Base-by-base conservation (phyloP, 2,888 invertebrate species). In the Eudasyphora cyanicolor region DNA sequence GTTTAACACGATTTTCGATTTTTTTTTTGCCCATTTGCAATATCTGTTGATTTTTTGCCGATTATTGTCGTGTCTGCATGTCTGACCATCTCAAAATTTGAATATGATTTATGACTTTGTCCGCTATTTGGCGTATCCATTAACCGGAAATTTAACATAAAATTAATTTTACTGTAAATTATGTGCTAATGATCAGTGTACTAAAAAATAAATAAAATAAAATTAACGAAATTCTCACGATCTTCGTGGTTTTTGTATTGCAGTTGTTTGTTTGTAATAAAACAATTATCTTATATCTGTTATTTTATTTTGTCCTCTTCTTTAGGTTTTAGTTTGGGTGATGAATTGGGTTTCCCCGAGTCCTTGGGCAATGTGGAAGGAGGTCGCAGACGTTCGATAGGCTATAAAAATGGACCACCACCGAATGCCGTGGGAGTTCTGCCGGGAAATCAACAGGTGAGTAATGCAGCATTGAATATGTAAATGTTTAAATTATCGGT, bases 281-380 rank as follows among this genome's bases (percentile, higher is more conserved):
- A 35, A 27, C 74, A 73, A 2, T 45, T 45, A n/a, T 45, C n/a
- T 45, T 45, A n/a, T n/a, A n/a, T n/a, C 7, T 81, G 70, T 79
- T 62, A 74, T 54, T 7, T 60, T 2, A 69, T 76, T 85, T 85
- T 85, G 86, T 85, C 85, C 85, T 70, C 21, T 60, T 71, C 86
- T 87, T 32, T 83, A 96, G 97, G 97, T 86, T 96, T 97, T 92
- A 96, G 96, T 89, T 92, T 97, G 17, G 97, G 97, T 17, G 97
- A 97, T 89, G 97, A 97, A 90, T 92, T 97, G 82, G 97, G 97
- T 29, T 97, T 97, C 89, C 94, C 94, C 86, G 96, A 97, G 89
- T 97, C 97, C 0, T 91, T 97, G 62, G 95, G 96, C 0, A 97
- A 96, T 90, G 90, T 95, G 86, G 97, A 97, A 89, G 94, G 94